Evolutionary conservation across 1,140 invertebrate species (phyloP).

Genomic region (Cheumatopsyche charites): DNA sequence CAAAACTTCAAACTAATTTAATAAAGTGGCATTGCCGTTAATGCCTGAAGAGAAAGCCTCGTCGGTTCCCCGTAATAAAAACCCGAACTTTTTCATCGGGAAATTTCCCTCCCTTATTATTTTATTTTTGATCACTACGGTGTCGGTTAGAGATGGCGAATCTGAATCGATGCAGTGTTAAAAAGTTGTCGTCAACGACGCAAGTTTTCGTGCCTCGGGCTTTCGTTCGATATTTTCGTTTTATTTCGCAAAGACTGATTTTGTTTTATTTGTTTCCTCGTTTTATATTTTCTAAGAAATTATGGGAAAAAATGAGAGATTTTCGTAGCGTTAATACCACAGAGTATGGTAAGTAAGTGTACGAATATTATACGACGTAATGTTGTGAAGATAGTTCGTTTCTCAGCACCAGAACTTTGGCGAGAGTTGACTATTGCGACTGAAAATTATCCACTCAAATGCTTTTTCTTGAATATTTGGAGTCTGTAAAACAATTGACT

Average conservation of each 20-base stretch:
- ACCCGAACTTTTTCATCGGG: neutral
- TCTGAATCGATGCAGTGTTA: constrained; percentile 24
- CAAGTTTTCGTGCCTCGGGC: constrained; percentile 5
- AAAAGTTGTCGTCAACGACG: constrained; percentile 25
- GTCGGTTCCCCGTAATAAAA: constrained; percentile 18
- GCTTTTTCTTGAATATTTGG: no score
- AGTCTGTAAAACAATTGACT: no score
- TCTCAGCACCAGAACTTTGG: no score
- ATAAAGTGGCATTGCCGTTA: constrained; percentile 47
- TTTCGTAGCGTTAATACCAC: no score
- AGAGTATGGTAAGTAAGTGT: no score
- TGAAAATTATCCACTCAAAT: no score
- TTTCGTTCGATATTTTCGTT: neutral
- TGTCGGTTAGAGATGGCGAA: neutral
- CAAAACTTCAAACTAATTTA: constrained; percentile 48
- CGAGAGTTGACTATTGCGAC: no score
- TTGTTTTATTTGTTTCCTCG: constrained; percentile 1
- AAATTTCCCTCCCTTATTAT: neutral
- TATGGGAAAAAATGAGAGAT: no score
- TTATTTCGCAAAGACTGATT: neutral
- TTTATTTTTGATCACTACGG: neutral
- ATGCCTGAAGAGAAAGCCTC: constrained; percentile 35
- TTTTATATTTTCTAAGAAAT: no score
- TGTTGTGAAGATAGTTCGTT: no score
- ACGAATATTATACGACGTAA: no score